Base-by-base conservation (phyloP, 2,888 invertebrate species). In the Amiota communis region DNA sequence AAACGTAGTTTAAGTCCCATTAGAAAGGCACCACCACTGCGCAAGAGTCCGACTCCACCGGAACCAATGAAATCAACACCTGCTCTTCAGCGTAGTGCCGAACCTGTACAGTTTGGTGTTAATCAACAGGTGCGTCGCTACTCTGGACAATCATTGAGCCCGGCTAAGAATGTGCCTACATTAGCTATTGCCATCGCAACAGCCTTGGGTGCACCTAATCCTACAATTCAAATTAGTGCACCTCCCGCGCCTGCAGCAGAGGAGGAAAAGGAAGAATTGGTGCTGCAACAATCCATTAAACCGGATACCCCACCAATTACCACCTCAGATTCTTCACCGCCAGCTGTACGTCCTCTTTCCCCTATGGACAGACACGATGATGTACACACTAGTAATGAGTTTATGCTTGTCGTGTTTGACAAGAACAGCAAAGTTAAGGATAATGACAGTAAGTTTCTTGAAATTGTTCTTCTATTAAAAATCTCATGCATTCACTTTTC, bases 331-430 rank as follows among this genome's bases (percentile, higher is more conserved):
- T 59, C 70, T 2, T 74, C 72, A 65, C 75, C 78, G 1, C 59
- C 71, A 3, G 59, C 53, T 9, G 13, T 59, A 1, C 69, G 61
- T 9, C 80, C 77, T 2, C 75, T 79, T 12, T 79, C 83, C 71
- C 77, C 85, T 70, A 72, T 78, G 2, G 88, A 89, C 17, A 88
- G 84, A 70, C 88, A 87, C 70, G 91, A 90, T 79, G 91, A 89
- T 20, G 88, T 91, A 63, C 92, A 92, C 70, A 94, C 93, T 57
- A 95, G 95, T 89, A 94, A 94, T 70, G 96, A 96, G 88, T 94
- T 95, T 85, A 95, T 96, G 94, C 90, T 96, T 77, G 94, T 96
- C 70, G 88, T 88, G 76, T 91, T 96, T 65, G 92, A 92, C 84
- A 93, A 93, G 11, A 87, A 89, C 72, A 90, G 91, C 71, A 91